Conservation (phyloP, 2,113 vertebrate genomes). For the Pseudopipra pipra region DNA sequence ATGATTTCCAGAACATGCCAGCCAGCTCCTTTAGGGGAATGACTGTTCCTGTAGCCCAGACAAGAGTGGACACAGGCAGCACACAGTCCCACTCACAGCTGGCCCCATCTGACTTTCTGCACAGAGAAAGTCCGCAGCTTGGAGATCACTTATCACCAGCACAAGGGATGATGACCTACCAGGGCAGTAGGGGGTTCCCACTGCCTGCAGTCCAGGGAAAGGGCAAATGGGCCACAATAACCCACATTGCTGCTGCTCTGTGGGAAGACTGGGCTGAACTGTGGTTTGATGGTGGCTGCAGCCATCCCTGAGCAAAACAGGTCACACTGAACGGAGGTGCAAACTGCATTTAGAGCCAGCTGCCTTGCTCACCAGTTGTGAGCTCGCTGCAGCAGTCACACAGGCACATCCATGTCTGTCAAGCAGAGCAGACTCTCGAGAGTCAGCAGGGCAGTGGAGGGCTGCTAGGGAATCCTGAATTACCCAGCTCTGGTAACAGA, state of each 20-base stretch:
- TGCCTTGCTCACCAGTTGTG: fast-evolving
- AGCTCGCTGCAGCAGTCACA: fast-evolving
- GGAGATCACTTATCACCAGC: neutral
- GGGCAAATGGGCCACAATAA: fast-evolving
- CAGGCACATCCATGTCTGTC: fast-evolving
- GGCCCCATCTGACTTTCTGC: neutral
- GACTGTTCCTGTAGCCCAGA: neutral
- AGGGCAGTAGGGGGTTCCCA: fast-evolving
- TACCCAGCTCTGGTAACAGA: neutral
- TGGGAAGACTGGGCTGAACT: neutral
- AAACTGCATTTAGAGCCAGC: neutral
- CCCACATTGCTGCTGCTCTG: neutral
- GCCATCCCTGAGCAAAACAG: neutral
- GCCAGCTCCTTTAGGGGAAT: neutral
- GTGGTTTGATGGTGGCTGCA: neutral
- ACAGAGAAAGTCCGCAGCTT: fast-evolving
- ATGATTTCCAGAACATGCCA: neutral
- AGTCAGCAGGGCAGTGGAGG: neutral
- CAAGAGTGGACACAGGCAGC: neutral
- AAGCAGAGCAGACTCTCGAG: fast-evolving
- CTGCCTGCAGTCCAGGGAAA: neutral
- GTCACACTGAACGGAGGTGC: neutral
- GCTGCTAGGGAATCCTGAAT: neutral
- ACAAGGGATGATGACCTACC: neutral
- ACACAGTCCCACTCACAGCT: neutral